Conservation (phyloP, 2,888 invertebrate genomes). For the Drosophila ezoana region DNA sequence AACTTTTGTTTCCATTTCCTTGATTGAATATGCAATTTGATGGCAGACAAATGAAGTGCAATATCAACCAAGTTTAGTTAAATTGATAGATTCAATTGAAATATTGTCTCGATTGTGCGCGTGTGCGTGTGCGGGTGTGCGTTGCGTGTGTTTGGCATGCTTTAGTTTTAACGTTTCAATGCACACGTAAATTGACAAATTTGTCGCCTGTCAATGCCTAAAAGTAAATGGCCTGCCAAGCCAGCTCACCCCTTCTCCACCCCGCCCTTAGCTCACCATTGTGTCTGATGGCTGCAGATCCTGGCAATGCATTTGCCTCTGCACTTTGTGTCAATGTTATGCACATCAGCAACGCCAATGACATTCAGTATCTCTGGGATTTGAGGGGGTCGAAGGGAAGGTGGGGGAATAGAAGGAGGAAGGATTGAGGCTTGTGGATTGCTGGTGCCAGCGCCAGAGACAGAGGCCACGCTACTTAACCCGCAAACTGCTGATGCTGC, state of each 20-base stretch:
- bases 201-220: slow-evolving; percentile 54
- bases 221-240: slow-evolving; percentile 43
- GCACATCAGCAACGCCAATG: slow-evolving; percentile 71
- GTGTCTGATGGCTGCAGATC: not conserved
- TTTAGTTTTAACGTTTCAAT: slow-evolving; percentile 13
- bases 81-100: slow-evolving; percentile 6
- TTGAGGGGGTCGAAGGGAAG: not conserved
- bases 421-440: slow-evolving; percentile 6
- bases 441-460: slow-evolving; percentile 24
- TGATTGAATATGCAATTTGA: slow-evolving; percentile 14
- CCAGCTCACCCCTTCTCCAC: not conserved
- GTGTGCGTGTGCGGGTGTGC: not conserved
- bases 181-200: slow-evolving; percentile 46
- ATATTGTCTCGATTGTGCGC: slow-evolving; percentile 8
- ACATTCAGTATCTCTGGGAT: slow-evolving; percentile 52
- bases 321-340: slow-evolving; percentile 79
- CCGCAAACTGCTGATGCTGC: slow-evolving; percentile 71
- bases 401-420: not conserved
- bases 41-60: slow-evolving; percentile 8
- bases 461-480: slow-evolving; percentile 71
- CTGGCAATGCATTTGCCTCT: slow-evolving; percentile 29
- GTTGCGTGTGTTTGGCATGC: not conserved
- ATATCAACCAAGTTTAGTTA: slow-evolving; percentile 1
- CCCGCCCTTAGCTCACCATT: not conserved
- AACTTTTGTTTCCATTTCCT: not conserved